These are phyloP conservation scores for Synergus itoensis DNA, from an alignment of 2,888 invertebrate genomes.

Conservation along the genomic window DNA sequence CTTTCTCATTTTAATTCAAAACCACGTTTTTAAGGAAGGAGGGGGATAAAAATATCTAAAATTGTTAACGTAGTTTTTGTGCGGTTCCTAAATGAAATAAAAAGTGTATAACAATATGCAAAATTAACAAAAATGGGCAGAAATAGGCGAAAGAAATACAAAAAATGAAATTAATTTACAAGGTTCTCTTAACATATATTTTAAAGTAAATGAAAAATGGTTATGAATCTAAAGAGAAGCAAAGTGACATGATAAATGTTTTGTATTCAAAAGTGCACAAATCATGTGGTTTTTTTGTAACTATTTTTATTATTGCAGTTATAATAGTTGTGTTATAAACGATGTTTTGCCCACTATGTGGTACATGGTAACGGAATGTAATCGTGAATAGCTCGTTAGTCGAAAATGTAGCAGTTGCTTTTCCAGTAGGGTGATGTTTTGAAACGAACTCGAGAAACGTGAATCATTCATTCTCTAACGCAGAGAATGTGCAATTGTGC, in stretches of 20 bases:
- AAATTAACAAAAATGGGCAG: too few species aligned
- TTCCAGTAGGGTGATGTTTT: constrained; percentile 13
- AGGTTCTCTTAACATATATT: neutral
- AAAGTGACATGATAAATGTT: neutral
- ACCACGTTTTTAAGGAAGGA: too few species aligned
- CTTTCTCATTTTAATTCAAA: too few species aligned
- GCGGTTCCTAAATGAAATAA: too few species aligned
- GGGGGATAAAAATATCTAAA: too few species aligned
- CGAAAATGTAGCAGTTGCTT: constrained; percentile 21
- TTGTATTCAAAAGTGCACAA: neutral
- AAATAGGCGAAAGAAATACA: too few species aligned
- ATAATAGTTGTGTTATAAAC: neutral
- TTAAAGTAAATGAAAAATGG: neutral
- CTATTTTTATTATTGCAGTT: neutral
- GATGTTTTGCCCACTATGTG: neutral
- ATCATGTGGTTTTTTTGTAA: neutral
- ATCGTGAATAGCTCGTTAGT: constrained; percentile 25
- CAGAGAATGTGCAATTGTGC: neutral
- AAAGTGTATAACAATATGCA: too few species aligned
- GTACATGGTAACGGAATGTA: constrained; percentile 13
- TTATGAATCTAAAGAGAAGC: neutral
- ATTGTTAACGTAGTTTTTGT: too few species aligned
- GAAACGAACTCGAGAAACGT: neutral
- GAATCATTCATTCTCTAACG: neutral
- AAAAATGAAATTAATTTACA: too few species aligned